Evolutionary conservation across 2,888 invertebrate genomes (phyloP).

Genomic region (Andrena haemorrhoa): DNA sequence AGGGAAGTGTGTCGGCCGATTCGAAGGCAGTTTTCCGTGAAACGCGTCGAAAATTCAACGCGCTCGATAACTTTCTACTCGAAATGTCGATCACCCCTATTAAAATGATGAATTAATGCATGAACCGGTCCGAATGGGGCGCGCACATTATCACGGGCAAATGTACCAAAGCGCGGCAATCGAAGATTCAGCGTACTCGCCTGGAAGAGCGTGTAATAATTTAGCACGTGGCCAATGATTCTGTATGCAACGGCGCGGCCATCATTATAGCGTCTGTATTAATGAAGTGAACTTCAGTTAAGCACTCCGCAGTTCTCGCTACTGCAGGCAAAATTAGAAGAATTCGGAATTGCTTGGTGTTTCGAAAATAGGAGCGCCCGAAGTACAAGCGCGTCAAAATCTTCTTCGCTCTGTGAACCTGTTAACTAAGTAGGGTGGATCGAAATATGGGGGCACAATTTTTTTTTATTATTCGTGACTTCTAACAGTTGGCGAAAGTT

Average conservation of each 20-base stretch:
- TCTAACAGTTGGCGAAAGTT: too few species aligned
- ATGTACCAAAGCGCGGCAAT: not conserved
- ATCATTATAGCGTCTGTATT: not conserved
- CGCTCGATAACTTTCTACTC: constrained; percentile 35
- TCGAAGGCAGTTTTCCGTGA: constrained; percentile 34
- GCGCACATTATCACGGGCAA: constrained; percentile 24
- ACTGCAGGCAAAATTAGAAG: too few species aligned
- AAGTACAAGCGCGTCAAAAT: too few species aligned
- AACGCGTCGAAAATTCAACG: constrained; percentile 40
- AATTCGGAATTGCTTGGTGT: too few species aligned
- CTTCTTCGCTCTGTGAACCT: too few species aligned
- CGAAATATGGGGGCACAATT: too few species aligned
- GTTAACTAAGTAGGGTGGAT: too few species aligned
- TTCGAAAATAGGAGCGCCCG: too few species aligned
- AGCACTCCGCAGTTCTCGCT: too few species aligned
- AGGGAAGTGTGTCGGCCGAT: constrained; percentile 7
- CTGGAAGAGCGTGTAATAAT: not conserved
- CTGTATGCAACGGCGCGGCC: not conserved
- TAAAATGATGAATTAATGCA: constrained; percentile 46
- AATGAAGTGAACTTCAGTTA: too few species aligned
- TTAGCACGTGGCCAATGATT: not conserved
- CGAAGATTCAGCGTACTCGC: not conserved
- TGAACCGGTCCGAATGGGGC: constrained; percentile 3
- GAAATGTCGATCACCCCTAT: constrained; percentile 38
- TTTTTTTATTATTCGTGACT: too few species aligned